Evolutionary conservation across 2,113 vertebrate genomes (phyloP).

Genomic region (Charadrius vociferus): DNA sequence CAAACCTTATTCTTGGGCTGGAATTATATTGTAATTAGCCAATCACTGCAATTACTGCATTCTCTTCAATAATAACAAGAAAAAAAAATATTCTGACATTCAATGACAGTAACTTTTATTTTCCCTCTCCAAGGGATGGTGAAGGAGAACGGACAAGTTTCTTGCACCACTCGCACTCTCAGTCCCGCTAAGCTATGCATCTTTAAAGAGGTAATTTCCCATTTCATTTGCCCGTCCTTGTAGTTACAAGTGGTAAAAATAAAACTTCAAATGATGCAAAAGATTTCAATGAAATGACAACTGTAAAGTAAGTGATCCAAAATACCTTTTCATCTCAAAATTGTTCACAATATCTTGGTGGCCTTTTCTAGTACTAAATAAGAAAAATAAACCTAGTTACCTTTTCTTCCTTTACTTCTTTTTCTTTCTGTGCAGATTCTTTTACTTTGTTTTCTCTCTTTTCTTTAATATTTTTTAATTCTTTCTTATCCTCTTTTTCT

Average conservation of each 20-base stretch:
- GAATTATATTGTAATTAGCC: background rate
- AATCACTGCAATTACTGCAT: background rate
- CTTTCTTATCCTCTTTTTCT: conserved; percentile 77
- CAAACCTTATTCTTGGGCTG: background rate
- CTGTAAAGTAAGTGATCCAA: background rate
- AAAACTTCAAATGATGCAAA: background rate
- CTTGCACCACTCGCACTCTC: background rate
- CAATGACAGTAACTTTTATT: background rate
- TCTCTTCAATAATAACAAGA: background rate
- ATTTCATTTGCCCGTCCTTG: background rate
- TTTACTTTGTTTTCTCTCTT: conserved; percentile 81
- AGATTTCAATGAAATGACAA: background rate
- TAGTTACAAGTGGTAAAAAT: background rate
- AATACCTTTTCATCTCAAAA: conserved; percentile 32
- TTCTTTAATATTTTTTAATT: conserved; percentile 80
- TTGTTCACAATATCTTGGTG: background rate
- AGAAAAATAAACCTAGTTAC: conserved; percentile 22
- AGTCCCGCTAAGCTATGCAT: background rate
- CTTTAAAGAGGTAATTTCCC: background rate
- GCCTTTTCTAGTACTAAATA: background rate
- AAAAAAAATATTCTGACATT: background rate
- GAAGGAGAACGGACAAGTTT: background rate
- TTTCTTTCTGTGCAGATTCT: conserved; percentile 79
- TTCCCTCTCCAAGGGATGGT: background rate
- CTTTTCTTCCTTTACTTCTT: conserved; percentile 81